These are phyloP conservation scores for Recurvirostra avosetta DNA, from an alignment of 2,113 vertebrate species.

Conservation along the genomic window DNA sequence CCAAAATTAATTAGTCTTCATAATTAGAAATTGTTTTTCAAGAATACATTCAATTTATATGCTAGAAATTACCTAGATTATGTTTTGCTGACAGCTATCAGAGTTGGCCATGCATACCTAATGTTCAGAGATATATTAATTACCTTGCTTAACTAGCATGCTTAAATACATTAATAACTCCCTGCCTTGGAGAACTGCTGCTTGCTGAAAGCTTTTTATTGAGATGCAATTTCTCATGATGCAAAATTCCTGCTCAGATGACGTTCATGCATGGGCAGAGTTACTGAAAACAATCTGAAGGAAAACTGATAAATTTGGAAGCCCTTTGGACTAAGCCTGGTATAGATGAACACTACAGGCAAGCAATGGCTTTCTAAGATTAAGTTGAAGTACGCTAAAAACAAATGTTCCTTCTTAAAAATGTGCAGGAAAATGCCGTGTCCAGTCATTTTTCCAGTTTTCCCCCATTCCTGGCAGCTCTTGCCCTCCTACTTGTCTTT, in stretches of 20 bases:
- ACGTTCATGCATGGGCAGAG: neutral
- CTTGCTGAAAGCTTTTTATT: slow-evolving; percentile 25
- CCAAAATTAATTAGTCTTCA: slow-evolving; percentile 45
- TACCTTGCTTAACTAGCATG: slow-evolving; percentile 48
- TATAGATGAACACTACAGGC: neutral
- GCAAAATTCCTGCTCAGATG: neutral
- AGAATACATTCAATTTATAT: slow-evolving; percentile 42
- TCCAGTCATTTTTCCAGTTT: neutral
- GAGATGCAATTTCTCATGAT: neutral
- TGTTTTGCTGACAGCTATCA: slow-evolving; percentile 58
- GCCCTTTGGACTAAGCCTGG: neutral
- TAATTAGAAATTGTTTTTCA: slow-evolving; percentile 52
- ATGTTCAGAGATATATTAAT: slow-evolving; percentile 65
- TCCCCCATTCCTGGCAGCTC: neutral
- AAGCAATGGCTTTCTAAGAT: neutral
- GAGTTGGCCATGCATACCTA: slow-evolving; percentile 49
- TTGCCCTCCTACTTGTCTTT: neutral
- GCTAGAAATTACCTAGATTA: slow-evolving; percentile 37
- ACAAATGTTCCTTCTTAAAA: neutral
- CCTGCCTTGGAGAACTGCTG: slow-evolving; percentile 17
- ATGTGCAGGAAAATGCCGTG: neutral
- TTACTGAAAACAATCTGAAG: neutral
- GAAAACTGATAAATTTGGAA: neutral
- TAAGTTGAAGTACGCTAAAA: neutral
- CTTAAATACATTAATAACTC: slow-evolving; percentile 44